phyloP scores from a whole-genome alignment of 2,113 vertebrate genomes.

The Baryphthengus martii region DNA sequence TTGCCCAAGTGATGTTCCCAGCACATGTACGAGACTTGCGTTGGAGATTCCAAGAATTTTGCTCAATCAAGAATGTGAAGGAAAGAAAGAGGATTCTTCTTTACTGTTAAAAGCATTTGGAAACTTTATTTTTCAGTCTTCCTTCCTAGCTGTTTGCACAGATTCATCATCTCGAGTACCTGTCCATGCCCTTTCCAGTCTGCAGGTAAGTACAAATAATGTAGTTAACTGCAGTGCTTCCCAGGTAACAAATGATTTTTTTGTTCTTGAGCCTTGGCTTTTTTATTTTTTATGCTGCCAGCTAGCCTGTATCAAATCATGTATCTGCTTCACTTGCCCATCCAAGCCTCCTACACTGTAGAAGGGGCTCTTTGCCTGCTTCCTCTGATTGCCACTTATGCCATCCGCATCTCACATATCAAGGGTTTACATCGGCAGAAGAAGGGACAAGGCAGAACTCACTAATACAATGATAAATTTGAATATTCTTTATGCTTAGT shows the following conservation, averaged over 20 bases:
- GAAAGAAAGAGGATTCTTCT: not conserved
- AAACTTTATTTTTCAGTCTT: not conserved
- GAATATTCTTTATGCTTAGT: not conserved
- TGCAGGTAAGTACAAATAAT: not conserved
- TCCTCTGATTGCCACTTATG: not conserved
- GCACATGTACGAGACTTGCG: not conserved
- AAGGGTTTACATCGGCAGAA: rapidly evolving
- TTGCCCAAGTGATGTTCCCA: not conserved
- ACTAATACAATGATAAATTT: not conserved
- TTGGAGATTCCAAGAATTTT: not conserved
- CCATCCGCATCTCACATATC: rapidly evolving
- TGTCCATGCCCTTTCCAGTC: not conserved
- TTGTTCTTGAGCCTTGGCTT: not conserved
- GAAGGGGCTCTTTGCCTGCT: not conserved
- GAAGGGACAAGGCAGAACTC: not conserved
- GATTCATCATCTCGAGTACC: not conserved
- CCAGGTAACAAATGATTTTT: not conserved
- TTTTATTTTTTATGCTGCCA: not conserved
- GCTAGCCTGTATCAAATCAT: not conserved
- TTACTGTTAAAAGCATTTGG: not conserved
- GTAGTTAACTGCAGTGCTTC: not conserved
- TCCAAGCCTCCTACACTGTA: not conserved
- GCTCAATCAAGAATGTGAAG: not conserved
- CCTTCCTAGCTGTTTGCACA: not conserved
- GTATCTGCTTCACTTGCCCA: not conserved